phyloP scores from a whole-genome alignment of 2,113 vertebrate genomes.

The Gobiocypris rarus region DNA sequence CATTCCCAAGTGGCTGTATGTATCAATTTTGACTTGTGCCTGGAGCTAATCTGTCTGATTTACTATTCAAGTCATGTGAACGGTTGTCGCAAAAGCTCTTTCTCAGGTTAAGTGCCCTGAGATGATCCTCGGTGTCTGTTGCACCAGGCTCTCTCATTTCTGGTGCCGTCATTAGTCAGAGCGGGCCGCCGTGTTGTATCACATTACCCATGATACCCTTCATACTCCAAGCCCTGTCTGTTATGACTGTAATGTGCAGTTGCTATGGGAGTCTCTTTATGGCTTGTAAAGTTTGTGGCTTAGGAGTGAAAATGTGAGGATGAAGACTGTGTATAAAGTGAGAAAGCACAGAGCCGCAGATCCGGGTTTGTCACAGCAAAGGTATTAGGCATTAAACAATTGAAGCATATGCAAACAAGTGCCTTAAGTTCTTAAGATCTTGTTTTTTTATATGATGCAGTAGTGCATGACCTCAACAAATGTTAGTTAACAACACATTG shows the following conservation, averaged over 20 bases:
- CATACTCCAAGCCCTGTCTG: not conserved
- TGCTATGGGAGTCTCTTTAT: not conserved
- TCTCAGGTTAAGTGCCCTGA: slow-evolving; percentile 26
- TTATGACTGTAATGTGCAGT: not conserved
- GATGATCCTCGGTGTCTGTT: slow-evolving; percentile 14
- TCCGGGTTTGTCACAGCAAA: not conserved
- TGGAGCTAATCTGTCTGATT: slow-evolving; percentile 2
- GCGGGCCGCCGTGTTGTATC: not conserved
- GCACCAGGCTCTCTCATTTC: slow-evolving; percentile 14
- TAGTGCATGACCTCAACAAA: not conserved
- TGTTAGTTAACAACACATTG: not conserved
- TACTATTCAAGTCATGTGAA: slow-evolving; percentile 2
- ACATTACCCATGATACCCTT: not conserved
- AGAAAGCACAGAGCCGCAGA: not conserved
- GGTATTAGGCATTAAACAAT: not conserved
- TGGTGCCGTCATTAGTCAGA: not conserved
- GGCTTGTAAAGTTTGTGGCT: not conserved
- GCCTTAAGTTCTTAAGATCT: not conserved
- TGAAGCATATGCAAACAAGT: not conserved
- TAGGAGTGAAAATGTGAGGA: not conserved
- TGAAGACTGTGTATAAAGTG: not conserved
- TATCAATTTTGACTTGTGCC: not conserved
- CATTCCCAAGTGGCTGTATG: not conserved
- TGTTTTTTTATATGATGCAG: not conserved
- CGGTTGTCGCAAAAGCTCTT: not conserved